phyloP scores from a whole-genome alignment of 2,113 vertebrate genomes.

The Oreotrochilus melanogaster region DNA sequence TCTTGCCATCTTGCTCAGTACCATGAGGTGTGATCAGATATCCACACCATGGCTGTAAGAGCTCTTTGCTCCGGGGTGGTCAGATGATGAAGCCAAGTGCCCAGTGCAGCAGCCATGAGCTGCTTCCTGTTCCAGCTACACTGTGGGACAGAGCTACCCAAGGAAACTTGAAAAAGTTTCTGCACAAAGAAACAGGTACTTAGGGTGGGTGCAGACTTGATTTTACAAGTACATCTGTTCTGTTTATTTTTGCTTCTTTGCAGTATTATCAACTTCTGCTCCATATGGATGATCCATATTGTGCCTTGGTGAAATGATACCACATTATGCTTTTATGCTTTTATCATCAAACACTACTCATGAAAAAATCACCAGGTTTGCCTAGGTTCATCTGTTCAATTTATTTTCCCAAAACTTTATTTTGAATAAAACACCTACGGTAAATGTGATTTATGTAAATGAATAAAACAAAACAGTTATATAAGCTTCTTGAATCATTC shows the following conservation, averaged over 20 bases:
- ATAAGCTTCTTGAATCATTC: conserved; percentile 79
- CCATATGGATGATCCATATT: conserved; percentile 86
- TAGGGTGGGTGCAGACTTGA: conserved; percentile 78
- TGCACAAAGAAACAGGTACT: conserved; percentile 78
- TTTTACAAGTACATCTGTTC: conserved; percentile 85
- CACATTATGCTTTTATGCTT: conserved; percentile 84
- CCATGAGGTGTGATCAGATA: not conserved
- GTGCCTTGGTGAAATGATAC: conserved; percentile 81
- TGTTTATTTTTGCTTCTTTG: conserved; percentile 85
- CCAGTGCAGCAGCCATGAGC: not conserved
- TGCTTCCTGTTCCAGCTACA: conserved; percentile 16
- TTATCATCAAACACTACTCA: conserved; percentile 87
- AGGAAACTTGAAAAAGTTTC: conserved; percentile 73
- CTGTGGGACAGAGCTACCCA: conserved; percentile 32
- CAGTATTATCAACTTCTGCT: conserved; percentile 82
- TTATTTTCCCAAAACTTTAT: conserved; percentile 84
- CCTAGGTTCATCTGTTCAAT: conserved; percentile 84
- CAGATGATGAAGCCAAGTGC: rapidly evolving
- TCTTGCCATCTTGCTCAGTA: not conserved
- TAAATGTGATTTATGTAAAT: conserved; percentile 86
- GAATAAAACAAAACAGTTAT: conserved; percentile 82
- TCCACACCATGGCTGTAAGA: not conserved
- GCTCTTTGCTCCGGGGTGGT: rapidly evolving
- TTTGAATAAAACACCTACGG: conserved; percentile 85
- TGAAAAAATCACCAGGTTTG: conserved; percentile 85